Conservation (phyloP, 2,113 vertebrate genomes). For the Cochlearius cochlearius region DNA sequence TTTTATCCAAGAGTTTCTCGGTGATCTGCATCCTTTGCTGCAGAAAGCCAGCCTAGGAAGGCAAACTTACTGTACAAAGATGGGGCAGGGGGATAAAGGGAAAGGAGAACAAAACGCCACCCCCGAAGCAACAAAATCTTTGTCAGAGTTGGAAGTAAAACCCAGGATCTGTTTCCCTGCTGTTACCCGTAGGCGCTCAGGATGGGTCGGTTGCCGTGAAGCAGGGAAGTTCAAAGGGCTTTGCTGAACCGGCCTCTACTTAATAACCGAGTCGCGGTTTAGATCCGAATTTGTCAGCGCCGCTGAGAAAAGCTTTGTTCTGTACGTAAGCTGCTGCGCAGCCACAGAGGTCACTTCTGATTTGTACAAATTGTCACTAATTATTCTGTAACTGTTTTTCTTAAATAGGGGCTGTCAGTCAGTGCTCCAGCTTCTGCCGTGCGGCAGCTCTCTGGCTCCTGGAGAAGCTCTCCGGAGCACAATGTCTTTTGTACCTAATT, state of each 20-base stretch:
- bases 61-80: not conserved
- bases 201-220: fast-evolving
- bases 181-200: not conserved
- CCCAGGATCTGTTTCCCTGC: not conserved
- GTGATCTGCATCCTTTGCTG: not conserved
- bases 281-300: not conserved
- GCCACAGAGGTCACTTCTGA: not conserved
- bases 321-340: not conserved
- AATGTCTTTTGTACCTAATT: conserved; percentile 32
- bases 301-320: not conserved
- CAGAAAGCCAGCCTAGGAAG: not conserved
- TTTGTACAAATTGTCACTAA: not conserved
- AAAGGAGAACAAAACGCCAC: not conserved
- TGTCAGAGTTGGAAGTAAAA: fast-evolving
- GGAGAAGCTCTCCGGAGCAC: not conserved
- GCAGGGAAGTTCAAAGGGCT: not conserved
- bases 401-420: not conserved
- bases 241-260: not conserved
- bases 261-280: fast-evolving
- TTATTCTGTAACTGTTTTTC: not conserved
- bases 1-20: not conserved
- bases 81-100: not conserved
- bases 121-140: not conserved
- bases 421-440: not conserved
- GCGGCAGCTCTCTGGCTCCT: not conserved